These are phyloP conservation scores for Sebastes elongatus DNA, from an alignment of 2,797 vertebrate genomes.

Conservation along the genomic window DNA sequence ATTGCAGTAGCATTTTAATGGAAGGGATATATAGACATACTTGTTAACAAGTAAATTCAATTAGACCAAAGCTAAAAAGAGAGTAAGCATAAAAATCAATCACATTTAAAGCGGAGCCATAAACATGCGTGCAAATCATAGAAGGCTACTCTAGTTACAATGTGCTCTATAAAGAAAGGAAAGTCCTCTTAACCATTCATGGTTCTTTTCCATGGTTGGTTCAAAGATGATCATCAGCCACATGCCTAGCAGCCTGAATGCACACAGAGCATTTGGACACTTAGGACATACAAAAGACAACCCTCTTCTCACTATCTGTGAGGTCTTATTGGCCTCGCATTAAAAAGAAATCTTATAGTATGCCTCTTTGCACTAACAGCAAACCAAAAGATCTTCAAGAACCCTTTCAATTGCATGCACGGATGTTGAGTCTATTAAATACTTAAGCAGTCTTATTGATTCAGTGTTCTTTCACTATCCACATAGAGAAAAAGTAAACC, in stretches of 20 bases:
- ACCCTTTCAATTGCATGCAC: neutral
- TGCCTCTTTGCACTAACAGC: neutral
- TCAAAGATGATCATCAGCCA: neutral
- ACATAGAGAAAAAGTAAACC: neutral
- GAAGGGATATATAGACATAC: slow-evolving; percentile 24
- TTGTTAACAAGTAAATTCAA: slow-evolving; percentile 65
- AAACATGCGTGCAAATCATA: neutral
- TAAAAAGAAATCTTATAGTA: neutral
- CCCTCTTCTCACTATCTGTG: neutral
- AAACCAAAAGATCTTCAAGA: neutral
- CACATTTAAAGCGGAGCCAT: neutral
- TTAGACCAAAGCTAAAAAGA: slow-evolving; percentile 24
- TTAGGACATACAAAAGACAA: neutral
- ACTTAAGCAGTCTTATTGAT: neutral
- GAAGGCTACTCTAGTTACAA: neutral
- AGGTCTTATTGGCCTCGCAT: neutral
- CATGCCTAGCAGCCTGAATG: neutral
- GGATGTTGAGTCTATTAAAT: neutral
- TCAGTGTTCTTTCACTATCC: neutral
- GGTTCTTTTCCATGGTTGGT: neutral
- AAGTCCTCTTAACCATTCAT: neutral
- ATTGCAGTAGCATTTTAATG: slow-evolving; percentile 51
- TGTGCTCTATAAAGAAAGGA: neutral
- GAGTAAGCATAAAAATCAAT: neutral
- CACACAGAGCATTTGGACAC: neutral